phyloP scores from a whole-genome alignment of 2,797 vertebrate species.

The Poecilia velifera region DNA sequence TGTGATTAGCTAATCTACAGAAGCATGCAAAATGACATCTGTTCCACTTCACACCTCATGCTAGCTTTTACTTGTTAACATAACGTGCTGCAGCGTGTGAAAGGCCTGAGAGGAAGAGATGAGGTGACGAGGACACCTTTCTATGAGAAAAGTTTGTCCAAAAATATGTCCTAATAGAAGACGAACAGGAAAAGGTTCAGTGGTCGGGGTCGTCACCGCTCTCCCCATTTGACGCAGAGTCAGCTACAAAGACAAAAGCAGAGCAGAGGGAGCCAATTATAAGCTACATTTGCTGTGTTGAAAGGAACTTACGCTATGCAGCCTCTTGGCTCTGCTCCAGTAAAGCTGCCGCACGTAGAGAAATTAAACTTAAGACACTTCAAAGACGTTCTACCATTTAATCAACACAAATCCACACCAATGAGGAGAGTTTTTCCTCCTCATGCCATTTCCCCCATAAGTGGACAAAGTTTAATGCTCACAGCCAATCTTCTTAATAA shows the following conservation, averaged over 20 bases:
- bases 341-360: slow-evolving; percentile 24
- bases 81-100: slow-evolving; percentile 18
- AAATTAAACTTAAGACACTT: slow-evolving; percentile 55
- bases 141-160: slow-evolving; percentile 8
- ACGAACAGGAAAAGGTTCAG: slow-evolving; percentile 26
- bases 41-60: slow-evolving; percentile 53
- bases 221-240: slow-evolving; percentile 7
- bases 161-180: neutral
- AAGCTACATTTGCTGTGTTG: slow-evolving; percentile 32
- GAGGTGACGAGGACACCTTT: slow-evolving; percentile 3
- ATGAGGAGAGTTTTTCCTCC: slow-evolving; percentile 14
- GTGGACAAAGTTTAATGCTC: slow-evolving; percentile 61
- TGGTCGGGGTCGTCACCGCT: neutral
- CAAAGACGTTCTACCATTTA: slow-evolving; percentile 55
- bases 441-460: slow-evolving; percentile 49
- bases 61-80: slow-evolving; percentile 52
- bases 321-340: slow-evolving; percentile 24
- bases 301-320: slow-evolving; percentile 30
- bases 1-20: slow-evolving; percentile 72
- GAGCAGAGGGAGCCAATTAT: slow-evolving; percentile 49
- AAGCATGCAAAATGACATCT: slow-evolving; percentile 71
- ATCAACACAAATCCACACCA: slow-evolving; percentile 47
- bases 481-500: slow-evolving; percentile 59
- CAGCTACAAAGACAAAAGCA: slow-evolving; percentile 1
- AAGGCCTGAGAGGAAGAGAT: slow-evolving; percentile 8